phyloP scores from a whole-genome alignment of 1,140 invertebrate species.

The Euura saliciscinereae region DNA sequence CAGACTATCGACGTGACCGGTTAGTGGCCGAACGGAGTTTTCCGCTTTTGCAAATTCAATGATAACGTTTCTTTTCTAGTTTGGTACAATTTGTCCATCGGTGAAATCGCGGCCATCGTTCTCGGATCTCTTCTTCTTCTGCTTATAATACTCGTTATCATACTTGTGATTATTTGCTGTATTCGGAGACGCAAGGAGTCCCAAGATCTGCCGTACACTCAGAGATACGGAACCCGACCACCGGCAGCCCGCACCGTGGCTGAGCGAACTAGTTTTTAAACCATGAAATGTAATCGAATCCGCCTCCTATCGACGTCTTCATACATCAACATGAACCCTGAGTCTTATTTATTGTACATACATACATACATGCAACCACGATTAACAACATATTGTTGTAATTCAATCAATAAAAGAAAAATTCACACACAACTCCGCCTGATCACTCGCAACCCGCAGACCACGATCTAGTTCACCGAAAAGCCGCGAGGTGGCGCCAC shows the following conservation, averaged over 20 bases:
- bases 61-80: conserved; percentile 41
- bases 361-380: too few species aligned
- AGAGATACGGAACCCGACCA: conserved; percentile 49
- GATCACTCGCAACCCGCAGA: too few species aligned
- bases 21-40: conserved; percentile 37
- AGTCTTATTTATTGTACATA: too few species aligned
- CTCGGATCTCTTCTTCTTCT: conserved; percentile 51
- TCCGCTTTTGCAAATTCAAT: conserved; percentile 18
- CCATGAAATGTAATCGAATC: too few species aligned
- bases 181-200: conserved; percentile 40
- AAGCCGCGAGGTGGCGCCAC: too few species aligned
- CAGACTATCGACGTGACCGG: conserved; percentile 65
- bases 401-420: too few species aligned
- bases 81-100: conserved; percentile 49
- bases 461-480: too few species aligned
- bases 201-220: conserved; percentile 52
- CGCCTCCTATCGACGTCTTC: too few species aligned
- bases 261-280: conserved; percentile 46
- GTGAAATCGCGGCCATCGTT: conserved; percentile 58
- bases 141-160: conserved; percentile 49
- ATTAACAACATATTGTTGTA: too few species aligned
- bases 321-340: too few species aligned
- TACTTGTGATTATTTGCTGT: conserved; percentile 46
- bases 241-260: conserved; percentile 39
- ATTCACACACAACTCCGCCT: too few species aligned